Conservation (phyloP, 2,113 vertebrate genomes). For the Mesoclemmys tuberculata region DNA sequence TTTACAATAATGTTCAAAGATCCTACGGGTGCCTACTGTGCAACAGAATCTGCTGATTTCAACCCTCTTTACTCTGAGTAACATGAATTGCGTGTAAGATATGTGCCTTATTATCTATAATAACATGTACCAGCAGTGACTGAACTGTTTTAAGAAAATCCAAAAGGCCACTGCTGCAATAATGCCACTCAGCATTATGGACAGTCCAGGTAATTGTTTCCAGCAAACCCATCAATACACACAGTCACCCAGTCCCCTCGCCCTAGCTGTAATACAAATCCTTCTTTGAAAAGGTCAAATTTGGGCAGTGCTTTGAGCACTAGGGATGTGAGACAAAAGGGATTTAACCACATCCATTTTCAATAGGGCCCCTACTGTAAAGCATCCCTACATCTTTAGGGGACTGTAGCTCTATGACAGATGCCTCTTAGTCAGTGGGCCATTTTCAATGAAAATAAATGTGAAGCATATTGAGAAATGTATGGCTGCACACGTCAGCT, state of each 20-base stretch:
- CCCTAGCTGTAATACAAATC: background rate
- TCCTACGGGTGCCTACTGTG: background rate
- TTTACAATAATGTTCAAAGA: background rate
- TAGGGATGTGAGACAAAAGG: background rate
- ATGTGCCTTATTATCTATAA: background rate
- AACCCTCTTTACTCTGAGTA: conserved; percentile 38
- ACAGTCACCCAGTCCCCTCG: background rate
- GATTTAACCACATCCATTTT: rapidly evolving
- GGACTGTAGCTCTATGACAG: background rate
- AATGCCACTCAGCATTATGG: background rate
- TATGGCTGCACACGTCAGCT: no score
- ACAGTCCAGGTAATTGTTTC: background rate
- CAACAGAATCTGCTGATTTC: conserved; percentile 5
- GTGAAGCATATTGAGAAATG: no score
- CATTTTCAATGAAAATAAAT: no score
- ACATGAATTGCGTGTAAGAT: background rate
- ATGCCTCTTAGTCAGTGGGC: no score
- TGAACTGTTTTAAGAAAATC: background rate
- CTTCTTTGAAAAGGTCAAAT: background rate
- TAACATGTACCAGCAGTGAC: background rate
- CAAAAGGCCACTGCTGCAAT: background rate
- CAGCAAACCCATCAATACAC: background rate
- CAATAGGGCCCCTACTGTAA: background rate
- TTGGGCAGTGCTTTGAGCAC: background rate
- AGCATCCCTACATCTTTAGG: background rate